These are phyloP conservation scores for Fulmarus glacialis DNA, from an alignment of 2,113 vertebrate genomes.

Conservation along the genomic window DNA sequence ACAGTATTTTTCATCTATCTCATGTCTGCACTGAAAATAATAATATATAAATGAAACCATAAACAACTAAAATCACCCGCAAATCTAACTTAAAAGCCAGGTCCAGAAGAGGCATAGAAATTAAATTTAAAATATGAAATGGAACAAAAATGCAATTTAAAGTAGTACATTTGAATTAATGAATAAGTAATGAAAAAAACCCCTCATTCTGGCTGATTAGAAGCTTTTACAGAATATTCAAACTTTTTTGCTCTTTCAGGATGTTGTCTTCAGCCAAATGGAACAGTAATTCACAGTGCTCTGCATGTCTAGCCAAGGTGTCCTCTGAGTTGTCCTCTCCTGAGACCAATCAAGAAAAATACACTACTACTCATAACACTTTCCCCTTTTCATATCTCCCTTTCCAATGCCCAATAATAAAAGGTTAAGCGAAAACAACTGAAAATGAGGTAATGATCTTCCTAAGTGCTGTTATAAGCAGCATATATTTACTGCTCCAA, in stretches of 20 bases:
- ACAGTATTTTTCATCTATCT: neutral
- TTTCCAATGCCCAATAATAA: conserved; percentile 7
- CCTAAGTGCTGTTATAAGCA: neutral
- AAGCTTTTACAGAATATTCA: conserved; percentile 48
- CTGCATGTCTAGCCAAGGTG: conserved; percentile 49
- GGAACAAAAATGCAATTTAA: conserved; percentile 66
- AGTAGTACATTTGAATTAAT: conserved; percentile 74
- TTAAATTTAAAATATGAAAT: neutral
- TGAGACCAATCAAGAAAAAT: conserved; percentile 67
- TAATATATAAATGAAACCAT: neutral
- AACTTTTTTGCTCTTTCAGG: conserved; percentile 32
- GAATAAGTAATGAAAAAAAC: conserved; percentile 9
- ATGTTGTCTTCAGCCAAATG: neutral
- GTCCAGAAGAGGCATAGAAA: neutral
- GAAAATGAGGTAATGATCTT: neutral
- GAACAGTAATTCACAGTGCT: conserved; percentile 29
- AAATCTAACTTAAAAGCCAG: neutral
- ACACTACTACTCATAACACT: neutral
- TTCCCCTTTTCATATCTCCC: conserved; percentile 8
- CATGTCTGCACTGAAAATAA: neutral
- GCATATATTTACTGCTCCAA: neutral
- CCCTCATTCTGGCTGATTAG: conserved; percentile 76
- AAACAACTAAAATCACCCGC: neutral
- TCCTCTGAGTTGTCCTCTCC: conserved; percentile 58
- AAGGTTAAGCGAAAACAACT: conserved; percentile 46